Evolutionary conservation across 2,113 vertebrate genomes (phyloP), one percentile per base, ranked within the genome.

Genomic region (Potamarius usumacintae): DNA sequence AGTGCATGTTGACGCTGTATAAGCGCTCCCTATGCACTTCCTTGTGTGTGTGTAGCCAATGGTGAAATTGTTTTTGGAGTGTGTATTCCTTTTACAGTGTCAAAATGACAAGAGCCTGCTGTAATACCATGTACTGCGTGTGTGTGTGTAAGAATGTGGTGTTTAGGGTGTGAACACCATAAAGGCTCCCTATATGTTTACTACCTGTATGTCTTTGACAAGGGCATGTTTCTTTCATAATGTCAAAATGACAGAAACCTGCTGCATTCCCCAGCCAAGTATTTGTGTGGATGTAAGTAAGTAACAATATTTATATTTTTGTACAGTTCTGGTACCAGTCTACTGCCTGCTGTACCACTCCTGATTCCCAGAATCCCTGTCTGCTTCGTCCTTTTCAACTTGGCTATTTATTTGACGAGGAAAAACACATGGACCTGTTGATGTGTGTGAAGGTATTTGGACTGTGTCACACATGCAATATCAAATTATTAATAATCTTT

Each of bases 31-130:
- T 87, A 42, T 82, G 52, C 42, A 69, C 67, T 65, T 81, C 48
- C 53, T 63, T 48, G 65, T 69, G 7, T 84, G 27, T 34, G 34
- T 85, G 42, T 63, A 52, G 91, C 92, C 92, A 92, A 91, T 90
- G 85, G 87, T 83, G 55, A 63, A 79, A 71, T 85, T 81, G n/a
- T 79, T 58, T 81, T 22, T 34, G 20, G 20, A 89, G 82, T 82
- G 52, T 72, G 79, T 86, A 87, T 89, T 89, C 88, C 83, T 88
- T 86, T 76, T 27, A 85, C 83, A 88, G 89, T 90, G 91, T 91
- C 84, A 82, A 63, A 90, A 88, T 85, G 78, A 91, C 85, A 55
- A 82, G 79, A 55, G 91, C 80, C 85, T 89, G 87, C 88, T 85
- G 86, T 82, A 76, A 55, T 85, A 57, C 80, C 42, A 27, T 53